Evolutionary conservation across 2,888 invertebrate species (phyloP).

Genomic region (Andrena chrysosceles): DNA sequence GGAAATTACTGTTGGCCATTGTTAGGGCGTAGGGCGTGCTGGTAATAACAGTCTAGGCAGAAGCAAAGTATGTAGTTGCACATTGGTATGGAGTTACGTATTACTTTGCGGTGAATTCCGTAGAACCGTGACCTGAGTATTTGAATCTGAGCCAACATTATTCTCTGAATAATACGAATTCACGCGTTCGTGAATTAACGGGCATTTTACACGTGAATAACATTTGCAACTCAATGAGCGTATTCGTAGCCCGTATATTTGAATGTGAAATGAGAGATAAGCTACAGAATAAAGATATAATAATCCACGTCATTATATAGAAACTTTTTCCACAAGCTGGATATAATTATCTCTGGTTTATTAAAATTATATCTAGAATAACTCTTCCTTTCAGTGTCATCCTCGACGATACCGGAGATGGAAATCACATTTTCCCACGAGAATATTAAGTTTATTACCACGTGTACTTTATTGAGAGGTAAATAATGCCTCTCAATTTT

Average conservation of each 20-base stretch:
- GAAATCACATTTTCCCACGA: too few relatives aligned
- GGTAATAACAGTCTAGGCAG: not conserved
- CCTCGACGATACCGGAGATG: too few relatives aligned
- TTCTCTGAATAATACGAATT: slow-evolving; percentile 2
- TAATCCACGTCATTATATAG: too few relatives aligned
- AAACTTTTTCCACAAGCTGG: too few relatives aligned
- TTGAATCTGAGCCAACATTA: slow-evolving; percentile 17
- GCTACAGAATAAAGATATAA: too few relatives aligned
- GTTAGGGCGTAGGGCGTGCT: not conserved
- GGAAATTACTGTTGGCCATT: not conserved
- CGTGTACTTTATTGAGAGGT: too few relatives aligned
- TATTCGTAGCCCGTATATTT: not conserved
- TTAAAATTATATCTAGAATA: too few relatives aligned
- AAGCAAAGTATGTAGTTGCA: slow-evolving; percentile 15
- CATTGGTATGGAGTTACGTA: slow-evolving; percentile 50
- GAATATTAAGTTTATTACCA: too few relatives aligned
- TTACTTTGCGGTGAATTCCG: slow-evolving; percentile 47
- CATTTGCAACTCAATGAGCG: slow-evolving; percentile 4
- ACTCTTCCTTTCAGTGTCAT: too few relatives aligned
- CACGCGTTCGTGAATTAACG: slow-evolving; percentile 4
- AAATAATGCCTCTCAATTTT: too few relatives aligned
- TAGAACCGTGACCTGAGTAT: not conserved
- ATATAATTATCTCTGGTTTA: too few relatives aligned
- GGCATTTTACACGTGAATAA: slow-evolving; percentile 2
- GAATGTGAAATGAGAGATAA: not conserved